These are phyloP conservation scores for Grammomys surdaster DNA, from an alignment of 2,113 vertebrate genomes.

Conservation along the genomic window DNA sequence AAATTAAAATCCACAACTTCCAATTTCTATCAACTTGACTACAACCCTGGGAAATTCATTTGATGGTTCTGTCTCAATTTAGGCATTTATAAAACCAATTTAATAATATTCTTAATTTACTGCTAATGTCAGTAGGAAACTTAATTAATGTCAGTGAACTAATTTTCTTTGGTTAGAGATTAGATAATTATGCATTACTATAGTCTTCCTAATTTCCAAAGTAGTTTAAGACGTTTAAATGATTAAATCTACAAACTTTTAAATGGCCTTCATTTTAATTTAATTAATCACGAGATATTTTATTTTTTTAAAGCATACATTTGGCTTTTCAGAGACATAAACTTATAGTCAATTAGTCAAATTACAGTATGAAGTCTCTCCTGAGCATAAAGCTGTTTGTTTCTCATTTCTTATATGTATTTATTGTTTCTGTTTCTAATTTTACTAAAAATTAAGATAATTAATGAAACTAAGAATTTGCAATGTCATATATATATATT, in stretches of 20 bases:
- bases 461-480: not conserved
- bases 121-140: conserved; percentile 67
- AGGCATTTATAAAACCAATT: conserved; percentile 67
- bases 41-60: conserved; percentile 71
- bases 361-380: not conserved
- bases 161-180: conserved; percentile 61
- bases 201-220: conserved; percentile 64
- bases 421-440: conserved; percentile 24
- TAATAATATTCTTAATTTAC: conserved; percentile 77
- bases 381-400: conserved; percentile 17
- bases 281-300: conserved; percentile 44
- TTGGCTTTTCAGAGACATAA: conserved; percentile 28
- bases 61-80: conserved; percentile 64
- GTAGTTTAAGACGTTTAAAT: conserved; percentile 63
- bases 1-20: conserved; percentile 76
- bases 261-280: conserved; percentile 70
- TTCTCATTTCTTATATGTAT: conserved; percentile 11
- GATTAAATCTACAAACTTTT: conserved; percentile 57
- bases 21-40: conserved; percentile 55
- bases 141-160: conserved; percentile 77
- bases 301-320: conserved; percentile 60
- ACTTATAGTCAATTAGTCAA: conserved; percentile 29
- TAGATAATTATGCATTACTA: conserved; percentile 69
- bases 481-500: not conserved
- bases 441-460: conserved; percentile 21